These are phyloP conservation scores for Saturnia japonica DNA, from an alignment of 2,888 invertebrate genomes.

Conservation along the genomic window DNA sequence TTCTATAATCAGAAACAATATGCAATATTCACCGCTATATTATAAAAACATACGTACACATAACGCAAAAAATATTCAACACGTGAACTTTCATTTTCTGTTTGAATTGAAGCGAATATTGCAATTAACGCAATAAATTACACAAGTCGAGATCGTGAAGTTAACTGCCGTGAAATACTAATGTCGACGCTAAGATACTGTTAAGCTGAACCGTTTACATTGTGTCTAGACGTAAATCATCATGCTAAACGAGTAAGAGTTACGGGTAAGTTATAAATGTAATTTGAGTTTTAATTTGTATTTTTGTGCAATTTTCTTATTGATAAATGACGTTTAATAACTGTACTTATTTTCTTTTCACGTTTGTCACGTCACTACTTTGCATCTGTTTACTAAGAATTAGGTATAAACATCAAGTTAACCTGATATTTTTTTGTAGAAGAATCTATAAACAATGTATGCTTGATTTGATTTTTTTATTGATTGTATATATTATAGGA, in stretches of 20 bases:
- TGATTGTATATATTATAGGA: no score
- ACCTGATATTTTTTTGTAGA: background rate
- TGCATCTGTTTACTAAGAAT: no score
- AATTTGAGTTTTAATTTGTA: background rate
- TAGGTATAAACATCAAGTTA: background rate
- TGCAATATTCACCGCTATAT: background rate
- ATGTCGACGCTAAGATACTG: conserved; percentile 6
- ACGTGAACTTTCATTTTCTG: conserved; percentile 10
- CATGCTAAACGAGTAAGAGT: background rate
- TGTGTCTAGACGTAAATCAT: background rate
- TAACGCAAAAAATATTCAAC: background rate
- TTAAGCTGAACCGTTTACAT: conserved; percentile 9
- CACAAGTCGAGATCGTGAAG: conserved; percentile 24
- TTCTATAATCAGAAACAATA: background rate
- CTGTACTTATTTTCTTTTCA: no score
- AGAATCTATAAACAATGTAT: background rate
- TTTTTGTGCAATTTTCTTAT: no score
- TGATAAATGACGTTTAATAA: no score
- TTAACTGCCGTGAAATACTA: conserved; percentile 22
- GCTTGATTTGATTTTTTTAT: no score
- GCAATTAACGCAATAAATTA: conserved; percentile 19
- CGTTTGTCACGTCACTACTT: no score
- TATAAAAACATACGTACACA: background rate
- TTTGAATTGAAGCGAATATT: conserved; percentile 15
- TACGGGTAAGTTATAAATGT: background rate